These are phyloP conservation scores for rat (Rattus norvegicus) DNA, from an alignment of 2,113 vertebrate genomes.

Conservation along the genomic window GRCr8 NC_086033.1:82545001-82545500, in stretches of 20 bases:
- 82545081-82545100: not conserved
- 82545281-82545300: not conserved
- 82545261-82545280: not conserved
- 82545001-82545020: not conserved
- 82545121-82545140: not conserved
- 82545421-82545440: not conserved
- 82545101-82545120: not conserved
- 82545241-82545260: not conserved
- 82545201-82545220: not conserved
- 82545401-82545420: not conserved
- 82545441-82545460: too few relatives aligned
- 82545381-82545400: not conserved
- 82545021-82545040: not conserved
- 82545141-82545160: not conserved
- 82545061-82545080: not conserved
- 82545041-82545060: not conserved
- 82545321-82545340: not conserved
- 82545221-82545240: not conserved
- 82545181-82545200: not conserved
- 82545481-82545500: too few relatives aligned
- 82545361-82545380: not conserved
- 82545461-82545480: too few relatives aligned
- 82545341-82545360: not conserved
- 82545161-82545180: not conserved
- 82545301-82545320: not conserved